These are phyloP conservation scores for Actias luna DNA, from an alignment of 2,888 invertebrate species.

Conservation along the genomic window DNA sequence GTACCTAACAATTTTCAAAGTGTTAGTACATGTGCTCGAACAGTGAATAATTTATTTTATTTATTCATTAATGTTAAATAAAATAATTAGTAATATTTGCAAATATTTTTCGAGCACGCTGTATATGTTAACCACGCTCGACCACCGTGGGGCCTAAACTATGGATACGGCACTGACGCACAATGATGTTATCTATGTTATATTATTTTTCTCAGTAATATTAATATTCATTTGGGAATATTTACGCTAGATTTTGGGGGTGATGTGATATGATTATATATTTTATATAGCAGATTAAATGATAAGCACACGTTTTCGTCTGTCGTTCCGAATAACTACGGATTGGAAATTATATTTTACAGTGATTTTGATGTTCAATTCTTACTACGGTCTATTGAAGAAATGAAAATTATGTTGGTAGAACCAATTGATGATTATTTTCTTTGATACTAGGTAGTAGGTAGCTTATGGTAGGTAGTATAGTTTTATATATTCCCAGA, in stretches of 20 bases:
- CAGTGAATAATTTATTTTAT: background rate
- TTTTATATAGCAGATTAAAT: background rate
- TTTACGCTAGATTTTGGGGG: slow-evolving; percentile 20
- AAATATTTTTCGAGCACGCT: slow-evolving; percentile 30
- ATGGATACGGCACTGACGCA: slow-evolving; percentile 35
- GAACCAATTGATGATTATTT: too few species aligned
- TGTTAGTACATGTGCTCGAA: too few species aligned
- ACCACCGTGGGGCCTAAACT: slow-evolving; percentile 42
- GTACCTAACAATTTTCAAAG: too few species aligned
- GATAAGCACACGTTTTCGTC: background rate
- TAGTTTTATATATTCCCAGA: too few species aligned
- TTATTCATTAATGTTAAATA: background rate
- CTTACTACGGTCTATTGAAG: too few species aligned
- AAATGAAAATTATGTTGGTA: too few species aligned
- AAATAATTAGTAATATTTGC: background rate
- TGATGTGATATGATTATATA: background rate
- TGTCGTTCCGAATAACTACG: background rate
- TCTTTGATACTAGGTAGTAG: too few species aligned
- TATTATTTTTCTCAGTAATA: slow-evolving; percentile 28
- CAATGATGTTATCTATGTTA: slow-evolving; percentile 26
- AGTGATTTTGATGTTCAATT: too few species aligned
- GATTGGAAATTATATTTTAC: too few species aligned
- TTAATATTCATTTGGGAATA: slow-evolving; percentile 23
- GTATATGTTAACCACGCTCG: slow-evolving; percentile 47
- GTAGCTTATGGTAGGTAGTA: too few species aligned